phyloP scores from a whole-genome alignment of 2,797 vertebrate species.

The Scolopax rusticola region DNA sequence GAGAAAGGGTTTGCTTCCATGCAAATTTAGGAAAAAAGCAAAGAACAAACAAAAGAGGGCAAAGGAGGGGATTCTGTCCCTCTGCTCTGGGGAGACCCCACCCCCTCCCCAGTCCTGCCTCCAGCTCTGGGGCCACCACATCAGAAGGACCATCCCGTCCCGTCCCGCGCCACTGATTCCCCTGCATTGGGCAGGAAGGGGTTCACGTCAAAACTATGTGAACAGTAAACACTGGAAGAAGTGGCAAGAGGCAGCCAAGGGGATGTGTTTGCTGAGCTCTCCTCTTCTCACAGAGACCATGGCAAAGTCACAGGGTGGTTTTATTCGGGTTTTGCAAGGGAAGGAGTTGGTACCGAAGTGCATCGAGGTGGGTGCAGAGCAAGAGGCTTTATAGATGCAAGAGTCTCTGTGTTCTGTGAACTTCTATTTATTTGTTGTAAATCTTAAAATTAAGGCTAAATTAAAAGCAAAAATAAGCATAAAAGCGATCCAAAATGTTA shows the following conservation, averaged over 20 bases:
- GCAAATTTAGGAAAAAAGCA: not conserved
- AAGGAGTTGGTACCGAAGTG: rapidly evolving
- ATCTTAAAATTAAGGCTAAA: not conserved
- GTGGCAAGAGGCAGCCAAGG: not conserved
- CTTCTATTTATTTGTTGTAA: not conserved
- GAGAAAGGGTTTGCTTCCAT: not conserved
- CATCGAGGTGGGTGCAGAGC: rapidly evolving
- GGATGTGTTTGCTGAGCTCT: not conserved
- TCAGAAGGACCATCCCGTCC: not conserved
- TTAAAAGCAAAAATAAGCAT: not conserved
- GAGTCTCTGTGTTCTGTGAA: not conserved
- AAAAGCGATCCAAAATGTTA: not conserved
- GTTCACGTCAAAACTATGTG: not conserved
- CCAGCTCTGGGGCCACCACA: not conserved
- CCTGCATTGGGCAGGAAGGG: not conserved
- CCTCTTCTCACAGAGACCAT: rapidly evolving
- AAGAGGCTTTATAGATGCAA: not conserved
- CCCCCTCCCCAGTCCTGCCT: not conserved
- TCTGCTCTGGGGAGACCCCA: not conserved
- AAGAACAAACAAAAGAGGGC: not conserved
- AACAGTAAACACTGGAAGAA: not conserved
- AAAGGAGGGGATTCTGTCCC: not conserved
- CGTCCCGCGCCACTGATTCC: not conserved
- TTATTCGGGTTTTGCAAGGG: not conserved
- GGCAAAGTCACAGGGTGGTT: not conserved